Evolutionary conservation across 2,888 invertebrate species (phyloP).

Genomic region (Volucella zonaria): DNA sequence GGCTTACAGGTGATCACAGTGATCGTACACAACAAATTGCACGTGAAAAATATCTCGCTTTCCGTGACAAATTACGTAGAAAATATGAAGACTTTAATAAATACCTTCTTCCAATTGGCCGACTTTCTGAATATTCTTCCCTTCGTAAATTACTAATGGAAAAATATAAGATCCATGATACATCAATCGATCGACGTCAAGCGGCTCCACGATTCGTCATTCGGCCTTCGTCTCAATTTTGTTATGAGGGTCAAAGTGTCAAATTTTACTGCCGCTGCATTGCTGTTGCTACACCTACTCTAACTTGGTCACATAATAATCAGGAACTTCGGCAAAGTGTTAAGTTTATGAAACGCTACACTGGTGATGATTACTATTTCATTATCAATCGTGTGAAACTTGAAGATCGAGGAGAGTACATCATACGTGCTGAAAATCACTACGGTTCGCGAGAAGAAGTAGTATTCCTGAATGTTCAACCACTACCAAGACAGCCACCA

Average conservation of each 20-base stretch:
- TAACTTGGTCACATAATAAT: slow-evolving; percentile 97
- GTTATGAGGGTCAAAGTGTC: slow-evolving; percentile 98
- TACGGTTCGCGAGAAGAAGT: slow-evolving; percentile 98
- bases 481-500: slow-evolving; percentile 83
- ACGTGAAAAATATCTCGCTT: slow-evolving; percentile 91
- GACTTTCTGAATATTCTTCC: slow-evolving; percentile 98
- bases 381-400: slow-evolving; percentile 97
- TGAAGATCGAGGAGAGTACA: slow-evolving; percentile 98
- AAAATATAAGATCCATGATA: slow-evolving; percentile 97
- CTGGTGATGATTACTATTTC: slow-evolving; percentile 97
- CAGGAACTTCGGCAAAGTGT: slow-evolving; percentile 97
- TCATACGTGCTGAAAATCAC: slow-evolving; percentile 97
- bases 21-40: slow-evolving; percentile 90
- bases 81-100: slow-evolving; percentile 92
- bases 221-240: slow-evolving; percentile 96
- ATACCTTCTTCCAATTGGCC: slow-evolving; percentile 96
- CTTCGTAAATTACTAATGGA: slow-evolving; percentile 97
- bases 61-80: slow-evolving; percentile 93
- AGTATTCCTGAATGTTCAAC: slow-evolving; percentile 97
- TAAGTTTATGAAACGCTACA: slow-evolving; percentile 99
- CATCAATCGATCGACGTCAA: slow-evolving; percentile 97
- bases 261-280: slow-evolving; percentile 99
- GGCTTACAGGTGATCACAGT: slow-evolving; percentile 95
- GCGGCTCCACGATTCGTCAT: slow-evolving; percentile 99
- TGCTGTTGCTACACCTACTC: slow-evolving; percentile 95